phyloP scores from a whole-genome alignment of 92 coral and sea anemone species.

The Micromussa lordhowensis region DNA sequence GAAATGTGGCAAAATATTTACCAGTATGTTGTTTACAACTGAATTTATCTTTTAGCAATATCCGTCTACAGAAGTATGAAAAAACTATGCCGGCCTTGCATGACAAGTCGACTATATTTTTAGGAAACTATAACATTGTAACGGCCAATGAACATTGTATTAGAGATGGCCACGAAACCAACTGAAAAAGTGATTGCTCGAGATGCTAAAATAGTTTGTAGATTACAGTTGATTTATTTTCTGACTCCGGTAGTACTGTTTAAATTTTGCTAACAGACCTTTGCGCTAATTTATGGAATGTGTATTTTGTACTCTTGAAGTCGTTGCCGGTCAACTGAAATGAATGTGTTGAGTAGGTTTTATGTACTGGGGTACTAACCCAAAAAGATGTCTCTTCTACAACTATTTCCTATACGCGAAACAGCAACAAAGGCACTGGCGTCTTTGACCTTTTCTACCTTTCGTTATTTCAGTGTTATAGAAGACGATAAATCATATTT shows the following conservation, averaged over 20 bases:
- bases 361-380: neutral
- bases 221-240: neutral
- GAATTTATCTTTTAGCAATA: neutral
- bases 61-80: neutral
- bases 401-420: neutral
- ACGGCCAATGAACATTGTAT: too few species aligned
- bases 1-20: neutral
- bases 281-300: neutral
- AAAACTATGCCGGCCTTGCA: neutral
- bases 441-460: neutral
- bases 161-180: too few species aligned
- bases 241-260: neutral
- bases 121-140: neutral
- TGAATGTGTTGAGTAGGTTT: too few species aligned
- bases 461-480: neutral
- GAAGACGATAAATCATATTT: neutral
- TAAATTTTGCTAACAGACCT: neutral
- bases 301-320: neutral
- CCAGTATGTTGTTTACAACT: neutral
- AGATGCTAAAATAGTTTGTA: neutral
- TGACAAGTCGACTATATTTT: neutral
- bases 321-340: neutral
- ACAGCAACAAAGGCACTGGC: neutral
- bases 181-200: neutral
- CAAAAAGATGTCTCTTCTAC: neutral